phyloP scores from a whole-genome alignment of 2,888 invertebrate species.

The Scotopteryx bipunctaria region DNA sequence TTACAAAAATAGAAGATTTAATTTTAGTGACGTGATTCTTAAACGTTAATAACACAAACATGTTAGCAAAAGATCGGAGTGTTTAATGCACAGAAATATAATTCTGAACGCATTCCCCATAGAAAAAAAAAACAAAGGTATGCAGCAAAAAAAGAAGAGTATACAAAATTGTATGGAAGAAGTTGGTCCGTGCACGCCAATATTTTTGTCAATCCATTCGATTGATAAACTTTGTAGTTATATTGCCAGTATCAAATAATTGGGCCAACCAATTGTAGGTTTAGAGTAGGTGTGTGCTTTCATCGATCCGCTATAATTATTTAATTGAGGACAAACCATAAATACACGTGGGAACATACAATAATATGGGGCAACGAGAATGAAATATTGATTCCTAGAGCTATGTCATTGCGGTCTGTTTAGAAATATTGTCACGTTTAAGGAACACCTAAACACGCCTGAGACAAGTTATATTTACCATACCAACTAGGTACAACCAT shows the following conservation, averaged over 20 bases:
- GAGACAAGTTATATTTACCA: neutral
- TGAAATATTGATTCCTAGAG: slow-evolving; percentile 1
- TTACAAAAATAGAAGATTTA: slow-evolving; percentile 13
- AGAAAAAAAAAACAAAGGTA: too few species aligned
- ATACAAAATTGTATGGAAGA: too few species aligned
- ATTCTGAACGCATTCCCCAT: too few species aligned
- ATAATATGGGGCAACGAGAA: slow-evolving; percentile 4
- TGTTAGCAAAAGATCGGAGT: too few species aligned
- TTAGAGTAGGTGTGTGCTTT: slow-evolving; percentile 33
- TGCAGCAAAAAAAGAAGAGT: too few species aligned
- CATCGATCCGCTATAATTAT: slow-evolving; percentile 57
- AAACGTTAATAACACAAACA: too few species aligned
- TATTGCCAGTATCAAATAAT: slow-evolving; percentile 32
- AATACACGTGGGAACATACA: slow-evolving; percentile 30
- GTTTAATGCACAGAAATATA: too few species aligned
- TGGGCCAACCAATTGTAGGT: slow-evolving; percentile 41
- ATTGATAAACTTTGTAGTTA: too few species aligned
- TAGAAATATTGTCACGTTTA: slow-evolving; percentile 3
- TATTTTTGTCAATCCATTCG: too few species aligned
- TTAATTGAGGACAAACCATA: slow-evolving; percentile 54
- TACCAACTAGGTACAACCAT: neutral
- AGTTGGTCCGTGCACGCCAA: too few species aligned
- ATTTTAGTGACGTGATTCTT: too few species aligned
- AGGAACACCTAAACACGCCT: neutral
- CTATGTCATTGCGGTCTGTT: neutral